These are phyloP conservation scores for Clarias batrachus DNA, from an alignment of 2,113 vertebrate genomes.

Conservation along the genomic window DNA sequence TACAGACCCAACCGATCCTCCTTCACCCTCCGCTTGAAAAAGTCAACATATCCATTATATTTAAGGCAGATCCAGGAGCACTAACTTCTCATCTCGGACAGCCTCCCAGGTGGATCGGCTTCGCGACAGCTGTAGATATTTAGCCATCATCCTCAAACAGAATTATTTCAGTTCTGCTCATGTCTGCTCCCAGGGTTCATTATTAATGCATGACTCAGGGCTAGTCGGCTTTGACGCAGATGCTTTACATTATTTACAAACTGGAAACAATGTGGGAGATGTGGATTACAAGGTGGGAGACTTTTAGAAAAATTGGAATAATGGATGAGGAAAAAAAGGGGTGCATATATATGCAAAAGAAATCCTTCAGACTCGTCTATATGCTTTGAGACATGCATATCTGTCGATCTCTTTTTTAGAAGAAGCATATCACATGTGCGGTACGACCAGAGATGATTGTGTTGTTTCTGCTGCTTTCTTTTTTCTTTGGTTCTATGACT, in stretches of 20 bases:
- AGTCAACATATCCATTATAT: constrained; percentile 57
- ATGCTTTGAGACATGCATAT: neutral
- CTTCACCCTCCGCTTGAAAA: constrained; percentile 26
- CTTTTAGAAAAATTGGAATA: constrained; percentile 62
- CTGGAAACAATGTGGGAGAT: constrained; percentile 65
- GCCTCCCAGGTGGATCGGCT: constrained; percentile 63
- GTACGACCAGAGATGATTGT: neutral
- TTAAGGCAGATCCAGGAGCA: constrained; percentile 59
- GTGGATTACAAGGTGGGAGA: constrained; percentile 63
- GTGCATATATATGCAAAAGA: constrained; percentile 52
- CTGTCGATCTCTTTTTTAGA: neutral
- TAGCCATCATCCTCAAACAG: constrained; percentile 71
- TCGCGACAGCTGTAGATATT: constrained; percentile 72
- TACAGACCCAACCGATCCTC: neutral
- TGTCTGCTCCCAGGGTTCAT: constrained; percentile 68
- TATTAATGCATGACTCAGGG: constrained; percentile 73
- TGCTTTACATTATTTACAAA: constrained; percentile 75
- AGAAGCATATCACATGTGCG: neutral
- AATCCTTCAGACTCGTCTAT: neutral
- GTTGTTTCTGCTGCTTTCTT: neutral
- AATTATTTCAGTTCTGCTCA: constrained; percentile 70
- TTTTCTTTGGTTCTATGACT: neutral
- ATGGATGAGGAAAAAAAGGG: constrained; percentile 62
- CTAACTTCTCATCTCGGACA: constrained; percentile 57
- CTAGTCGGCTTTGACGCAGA: constrained; percentile 67